These are phyloP conservation scores for Hiodon alosoides DNA, from an alignment of 2,113 vertebrate species.

Conservation along the genomic window DNA sequence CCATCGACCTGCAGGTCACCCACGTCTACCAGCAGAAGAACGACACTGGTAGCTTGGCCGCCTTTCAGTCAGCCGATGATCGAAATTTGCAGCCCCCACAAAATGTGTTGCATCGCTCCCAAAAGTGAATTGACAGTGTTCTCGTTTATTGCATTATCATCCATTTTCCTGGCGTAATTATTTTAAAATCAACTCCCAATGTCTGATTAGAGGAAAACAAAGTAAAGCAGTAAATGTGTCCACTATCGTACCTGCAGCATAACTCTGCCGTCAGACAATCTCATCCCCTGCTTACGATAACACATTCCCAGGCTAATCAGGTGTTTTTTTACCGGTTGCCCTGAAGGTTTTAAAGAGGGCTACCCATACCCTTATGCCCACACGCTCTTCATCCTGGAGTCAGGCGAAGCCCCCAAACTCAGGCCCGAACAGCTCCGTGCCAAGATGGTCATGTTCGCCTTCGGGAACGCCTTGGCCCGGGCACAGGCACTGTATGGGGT, in stretches of 20 bases:
- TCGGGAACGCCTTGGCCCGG: slow-evolving; percentile 74
- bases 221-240: too few relatives aligned
- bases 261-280: too few relatives aligned
- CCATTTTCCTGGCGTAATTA: too few relatives aligned
- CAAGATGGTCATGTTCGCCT: slow-evolving; percentile 81
- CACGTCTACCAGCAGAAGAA: slow-evolving; percentile 66
- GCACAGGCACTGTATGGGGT: slow-evolving; percentile 72
- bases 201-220: too few relatives aligned
- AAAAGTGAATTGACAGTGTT: too few relatives aligned
- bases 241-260: too few relatives aligned
- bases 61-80: neutral
- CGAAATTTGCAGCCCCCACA: too few relatives aligned
- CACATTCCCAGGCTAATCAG: neutral
- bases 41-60: slow-evolving; percentile 58
- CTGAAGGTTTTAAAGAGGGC: slow-evolving; percentile 69
- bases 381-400: slow-evolving; percentile 72
- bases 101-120: too few relatives aligned
- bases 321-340: neutral
- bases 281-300: neutral
- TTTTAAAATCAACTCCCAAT: too few relatives aligned
- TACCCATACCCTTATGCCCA: slow-evolving; percentile 76
- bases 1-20: slow-evolving; percentile 74
- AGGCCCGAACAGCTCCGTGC: slow-evolving; percentile 70
- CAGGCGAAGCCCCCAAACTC: slow-evolving; percentile 47
- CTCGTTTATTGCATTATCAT: too few relatives aligned